These are phyloP conservation scores for Corvus moneduloides DNA, from an alignment of 2,113 vertebrate species.

Conservation along the genomic window DNA sequence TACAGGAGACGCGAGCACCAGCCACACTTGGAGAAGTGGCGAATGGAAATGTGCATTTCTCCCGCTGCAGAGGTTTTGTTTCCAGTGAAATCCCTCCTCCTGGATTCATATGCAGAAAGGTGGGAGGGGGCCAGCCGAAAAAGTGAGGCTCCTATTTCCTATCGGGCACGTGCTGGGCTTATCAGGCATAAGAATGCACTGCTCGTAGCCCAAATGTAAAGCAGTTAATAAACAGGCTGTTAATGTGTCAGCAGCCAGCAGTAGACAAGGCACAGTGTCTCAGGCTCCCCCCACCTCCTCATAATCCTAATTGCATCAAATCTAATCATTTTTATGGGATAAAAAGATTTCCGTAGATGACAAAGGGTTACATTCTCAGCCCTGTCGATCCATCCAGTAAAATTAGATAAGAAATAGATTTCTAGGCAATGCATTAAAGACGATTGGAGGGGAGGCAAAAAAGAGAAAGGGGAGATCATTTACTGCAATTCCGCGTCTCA, in stretches of 20 bases:
- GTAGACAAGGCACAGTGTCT: not conserved
- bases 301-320: conserved; percentile 70
- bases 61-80: not conserved
- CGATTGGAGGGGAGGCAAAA: not conserved
- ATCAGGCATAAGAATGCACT: not conserved
- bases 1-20: accelerated
- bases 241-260: conserved; percentile 59
- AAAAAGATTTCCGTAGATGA: conserved; percentile 70
- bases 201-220: conserved; percentile 12
- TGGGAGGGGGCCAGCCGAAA: not conserved
- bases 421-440: conserved; percentile 27
- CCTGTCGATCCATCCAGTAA: conserved; percentile 50
- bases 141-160: not conserved
- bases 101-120: conserved; percentile 4
- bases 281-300: conserved; percentile 31
- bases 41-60: accelerated
- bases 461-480: conserved; percentile 21
- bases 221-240: conserved; percentile 64
- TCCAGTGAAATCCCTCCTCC: conserved; percentile 12
- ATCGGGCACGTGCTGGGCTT: not conserved
- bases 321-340: conserved; percentile 71
- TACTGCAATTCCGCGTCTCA: conserved; percentile 16
- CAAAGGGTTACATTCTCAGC: conserved; percentile 56
- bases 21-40: accelerated
- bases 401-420: conserved; percentile 64